Base-by-base conservation (phyloP, 2,797 vertebrate genomes). In the Pteropus rufus region DNA sequence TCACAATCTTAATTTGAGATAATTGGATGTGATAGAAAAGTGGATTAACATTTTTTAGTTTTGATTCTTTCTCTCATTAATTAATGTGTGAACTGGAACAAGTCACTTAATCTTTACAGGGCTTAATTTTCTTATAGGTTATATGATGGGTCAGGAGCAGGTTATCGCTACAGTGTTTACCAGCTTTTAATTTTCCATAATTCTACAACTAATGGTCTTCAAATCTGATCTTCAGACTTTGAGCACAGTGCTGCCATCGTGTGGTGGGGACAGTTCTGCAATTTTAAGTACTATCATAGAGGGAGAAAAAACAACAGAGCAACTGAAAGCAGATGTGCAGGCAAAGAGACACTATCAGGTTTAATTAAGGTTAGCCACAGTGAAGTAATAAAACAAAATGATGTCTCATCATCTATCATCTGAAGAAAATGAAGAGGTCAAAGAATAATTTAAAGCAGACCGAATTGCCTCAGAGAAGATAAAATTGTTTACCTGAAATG, bases 331-430 rank as follows among this genome's bases (percentile, higher is more conserved):
- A 95, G 70, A 85, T 70, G 79, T 65, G 34, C 31, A 77, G 39
- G 62, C 44, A 82, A 64, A 96, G 67, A 93, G 56, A 92, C 77
- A 72, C 10, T 18, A 56, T 15, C 54, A n/a, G 8, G 60, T 88
- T 95, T 94, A 94, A 93, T 88, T 91, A 95, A 67, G 24, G 16
- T 93, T 82, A 62, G 81, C 41, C 72, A 87, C 67, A 64, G 41
- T 60, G 56, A 54, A 93, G 11, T 88, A 79, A 89, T 96, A 88
- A 85, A 95, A 75, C 16, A 84, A 58, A 94, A 96, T 46, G 23
- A 60, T 56, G 41, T 65, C 56, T 70, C 77, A 73, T 75, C 81
- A 73, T 29, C 21, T 54, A 73, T 56, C 52, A 58, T 26, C 10
- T 12, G 39, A 72, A 92, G 65, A 89, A 83, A 93, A 34, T 79